phyloP scores from a whole-genome alignment of 2,797 vertebrate genomes.

The Acrossocheilus fasciatus region DNA sequence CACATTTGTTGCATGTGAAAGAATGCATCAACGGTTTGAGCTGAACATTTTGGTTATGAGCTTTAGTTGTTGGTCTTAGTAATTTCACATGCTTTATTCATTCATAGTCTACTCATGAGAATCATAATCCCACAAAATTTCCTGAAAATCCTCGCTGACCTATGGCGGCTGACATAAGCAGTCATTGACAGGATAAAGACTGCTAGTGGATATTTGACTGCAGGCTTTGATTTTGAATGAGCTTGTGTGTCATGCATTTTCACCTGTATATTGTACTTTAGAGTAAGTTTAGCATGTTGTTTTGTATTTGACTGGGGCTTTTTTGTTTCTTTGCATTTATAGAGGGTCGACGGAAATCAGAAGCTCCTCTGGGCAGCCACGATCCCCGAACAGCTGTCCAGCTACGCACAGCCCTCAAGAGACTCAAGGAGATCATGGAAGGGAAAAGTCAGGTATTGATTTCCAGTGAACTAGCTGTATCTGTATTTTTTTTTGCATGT shows the following conservation, averaged over 20 bases:
- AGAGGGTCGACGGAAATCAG: conserved; percentile 93
- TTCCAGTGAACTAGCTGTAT: neutral
- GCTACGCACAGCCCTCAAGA: conserved; percentile 93
- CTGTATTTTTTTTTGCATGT: neutral
- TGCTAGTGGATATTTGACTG: conserved; percentile 9
- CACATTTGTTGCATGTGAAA: conserved; percentile 35
- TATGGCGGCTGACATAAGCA: conserved; percentile 32
- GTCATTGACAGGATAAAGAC: conserved; percentile 29
- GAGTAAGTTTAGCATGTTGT: neutral
- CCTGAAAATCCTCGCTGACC: neutral
- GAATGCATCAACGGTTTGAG: neutral
- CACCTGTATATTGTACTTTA: neutral
- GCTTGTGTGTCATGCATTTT: conserved; percentile 42
- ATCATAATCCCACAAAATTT: conserved; percentile 23
- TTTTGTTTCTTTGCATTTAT: conserved; percentile 39
- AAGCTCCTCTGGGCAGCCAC: conserved; percentile 87
- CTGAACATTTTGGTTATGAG: conserved; percentile 26
- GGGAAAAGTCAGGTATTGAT: conserved; percentile 94
- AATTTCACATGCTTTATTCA: conserved; percentile 9
- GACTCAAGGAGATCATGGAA: conserved; percentile 99
- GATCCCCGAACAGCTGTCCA: conserved; percentile 98
- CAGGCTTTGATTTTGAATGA: conserved; percentile 11
- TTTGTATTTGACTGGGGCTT: conserved; percentile 25
- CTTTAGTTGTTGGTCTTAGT: neutral
- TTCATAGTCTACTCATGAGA: conserved; percentile 10